phyloP scores from a whole-genome alignment of 2,797 vertebrate genomes.

The Melopsittacus undulatus region DNA sequence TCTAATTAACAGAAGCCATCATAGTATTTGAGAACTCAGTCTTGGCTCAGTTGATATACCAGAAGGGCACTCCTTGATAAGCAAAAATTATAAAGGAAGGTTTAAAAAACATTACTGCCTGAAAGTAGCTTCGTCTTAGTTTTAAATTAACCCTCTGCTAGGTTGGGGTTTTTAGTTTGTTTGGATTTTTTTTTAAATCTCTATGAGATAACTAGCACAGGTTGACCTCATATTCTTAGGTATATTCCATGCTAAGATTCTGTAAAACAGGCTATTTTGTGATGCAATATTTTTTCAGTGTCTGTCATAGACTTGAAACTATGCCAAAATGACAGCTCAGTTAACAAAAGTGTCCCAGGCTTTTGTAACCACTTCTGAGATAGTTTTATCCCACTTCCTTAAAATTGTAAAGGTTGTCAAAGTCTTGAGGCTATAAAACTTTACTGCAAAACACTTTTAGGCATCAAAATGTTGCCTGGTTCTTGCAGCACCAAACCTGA shows the following conservation, averaged over 20 bases:
- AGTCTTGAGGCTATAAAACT: conserved; percentile 10
- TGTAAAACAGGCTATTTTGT: conserved; percentile 26
- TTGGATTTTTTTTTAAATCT: conserved; percentile 13
- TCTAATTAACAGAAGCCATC: conserved; percentile 85
- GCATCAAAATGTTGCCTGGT: not conserved
- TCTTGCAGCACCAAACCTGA: not conserved
- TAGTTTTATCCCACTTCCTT: conserved; percentile 57
- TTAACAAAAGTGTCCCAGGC: conserved; percentile 70
- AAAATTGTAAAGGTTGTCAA: conserved; percentile 42
- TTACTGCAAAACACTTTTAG: not conserved
- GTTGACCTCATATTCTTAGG: conserved; percentile 48
- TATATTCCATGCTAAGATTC: conserved; percentile 37
- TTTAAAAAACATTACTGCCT: conserved; percentile 74
- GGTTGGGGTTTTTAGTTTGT: not conserved
- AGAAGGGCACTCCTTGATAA: conserved; percentile 85
- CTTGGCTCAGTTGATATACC: conserved; percentile 82
- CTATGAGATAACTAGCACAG: conserved; percentile 18
- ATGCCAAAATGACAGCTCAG: conserved; percentile 70
- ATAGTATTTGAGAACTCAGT: conserved; percentile 84
- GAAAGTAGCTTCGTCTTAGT: conserved; percentile 74
- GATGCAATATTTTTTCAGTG: conserved; percentile 51
- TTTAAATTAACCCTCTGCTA: conserved; percentile 80
- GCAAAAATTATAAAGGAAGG: conserved; percentile 81
- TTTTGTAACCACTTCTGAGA: conserved; percentile 68
- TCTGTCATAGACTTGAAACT: conserved; percentile 18